Evolutionary conservation across 2,113 vertebrate genomes (phyloP), one percentile per base, ranked within the genome.

Genomic region (Triplophysa rosa): DNA sequence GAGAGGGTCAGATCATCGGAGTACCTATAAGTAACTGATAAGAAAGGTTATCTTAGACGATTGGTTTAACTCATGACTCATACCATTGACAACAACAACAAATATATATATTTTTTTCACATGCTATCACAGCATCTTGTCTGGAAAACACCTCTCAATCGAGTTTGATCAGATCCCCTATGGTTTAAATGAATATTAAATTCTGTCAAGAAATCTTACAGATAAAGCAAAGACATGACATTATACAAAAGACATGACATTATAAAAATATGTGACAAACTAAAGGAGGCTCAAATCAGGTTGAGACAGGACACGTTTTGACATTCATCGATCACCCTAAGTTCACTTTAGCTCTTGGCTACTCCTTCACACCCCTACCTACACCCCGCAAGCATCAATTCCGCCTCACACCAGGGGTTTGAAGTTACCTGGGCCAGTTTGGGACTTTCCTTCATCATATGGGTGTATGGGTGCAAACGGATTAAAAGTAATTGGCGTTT

Each of bases 381-480:
- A 66, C 80, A 61, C 79, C 67, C 83, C 62, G 52, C 67, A 13
- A 23, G 45, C 49, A 74, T 47, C 29, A 67, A 13, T 70, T 42
- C n/a, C 56, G 64, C 49, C 52, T 33, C 19, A 29, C 71, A 13
- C 68, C 56, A 42, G 66, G 54, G 59, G 80, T 81, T 56, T 91
- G 77, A 82, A 65, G 80, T 92, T 90, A 90, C 90, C 85, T 85
- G 88, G 93, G 92, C 87, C 88, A 89, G 84, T 93, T 92, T 93
- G 92, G 93, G 90, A 93, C 93, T 94, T 94, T 94, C 93, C 92
- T 89, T 62, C 75, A 56, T 68, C 82, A 58, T 85, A 84, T 77
- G 84, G 78, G 86, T 82, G 87, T 89, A 84, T 81, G 81, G 83
- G 42, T n/a, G 81, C 72, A 86, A 91, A 91, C 84, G 19, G 89